phyloP scores from a whole-genome alignment of 2,113 vertebrate species.

The Actenoides hombroni region DNA sequence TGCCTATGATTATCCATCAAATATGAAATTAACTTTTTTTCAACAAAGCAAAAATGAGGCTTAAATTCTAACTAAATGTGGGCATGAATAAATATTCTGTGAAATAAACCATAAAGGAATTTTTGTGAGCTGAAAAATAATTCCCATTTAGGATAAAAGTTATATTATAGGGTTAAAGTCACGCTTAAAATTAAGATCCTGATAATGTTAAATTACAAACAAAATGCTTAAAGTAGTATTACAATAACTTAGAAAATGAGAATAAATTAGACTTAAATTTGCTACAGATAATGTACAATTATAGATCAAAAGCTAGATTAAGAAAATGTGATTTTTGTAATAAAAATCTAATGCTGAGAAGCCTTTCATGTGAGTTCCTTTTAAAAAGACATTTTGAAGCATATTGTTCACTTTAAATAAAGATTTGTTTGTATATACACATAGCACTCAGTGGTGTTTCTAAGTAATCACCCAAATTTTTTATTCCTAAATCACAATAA shows the following conservation, averaged over 20 bases:
- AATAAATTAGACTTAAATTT: conserved; percentile 43
- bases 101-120: background rate
- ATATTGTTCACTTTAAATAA: background rate
- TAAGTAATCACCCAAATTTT: background rate
- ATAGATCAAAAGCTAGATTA: background rate
- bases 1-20: background rate
- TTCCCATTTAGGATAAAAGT: background rate
- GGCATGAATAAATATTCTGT: background rate
- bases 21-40: background rate
- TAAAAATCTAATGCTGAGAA: background rate
- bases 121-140: conserved; percentile 16
- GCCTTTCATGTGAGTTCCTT: background rate
- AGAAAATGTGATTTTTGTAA: background rate
- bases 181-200: conserved; percentile 9
- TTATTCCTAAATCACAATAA: background rate
- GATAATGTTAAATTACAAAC: conserved; percentile 33
- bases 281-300: background rate
- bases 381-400: background rate
- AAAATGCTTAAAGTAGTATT: background rate
- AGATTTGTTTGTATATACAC: background rate
- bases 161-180: background rate
- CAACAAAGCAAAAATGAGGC: background rate
- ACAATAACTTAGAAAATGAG: conserved; percentile 2
- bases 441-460: background rate
- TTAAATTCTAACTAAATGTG: conserved; percentile 22